phyloP scores from a whole-genome alignment of 2,888 invertebrate genomes.

The Cyclophora punctaria region DNA sequence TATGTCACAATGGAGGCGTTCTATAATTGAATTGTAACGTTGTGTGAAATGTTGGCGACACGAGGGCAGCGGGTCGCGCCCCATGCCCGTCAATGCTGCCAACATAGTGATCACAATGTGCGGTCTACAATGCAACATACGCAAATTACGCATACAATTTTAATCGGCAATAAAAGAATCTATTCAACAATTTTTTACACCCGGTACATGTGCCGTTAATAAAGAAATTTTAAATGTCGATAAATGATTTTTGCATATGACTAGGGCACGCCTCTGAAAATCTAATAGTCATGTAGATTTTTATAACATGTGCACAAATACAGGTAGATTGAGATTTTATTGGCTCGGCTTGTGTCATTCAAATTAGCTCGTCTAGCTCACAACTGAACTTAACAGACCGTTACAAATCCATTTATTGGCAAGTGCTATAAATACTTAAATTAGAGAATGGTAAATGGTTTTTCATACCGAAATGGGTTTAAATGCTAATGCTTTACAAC shows the following conservation, averaged over 20 bases:
- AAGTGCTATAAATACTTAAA: conserved; percentile 49
- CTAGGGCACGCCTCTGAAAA: conserved; percentile 25
- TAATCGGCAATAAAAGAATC: conserved; percentile 65
- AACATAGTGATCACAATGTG: conserved; percentile 43
- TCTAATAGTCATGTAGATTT: conserved; percentile 46
- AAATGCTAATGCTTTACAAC: conserved; percentile 27
- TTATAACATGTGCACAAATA: conserved; percentile 53
- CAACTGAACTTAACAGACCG: conserved; percentile 58
- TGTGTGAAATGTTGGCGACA: conserved; percentile 45
- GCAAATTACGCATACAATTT: conserved; percentile 68
- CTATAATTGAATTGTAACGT: conserved; percentile 60
- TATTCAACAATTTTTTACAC: conserved; percentile 62
- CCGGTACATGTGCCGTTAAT: conserved; percentile 54
- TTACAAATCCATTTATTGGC: conserved; percentile 52
- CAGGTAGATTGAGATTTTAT: conserved; percentile 51
- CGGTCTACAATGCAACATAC: conserved; percentile 64
- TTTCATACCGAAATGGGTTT: conserved; percentile 28
- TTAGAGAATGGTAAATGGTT: conserved; percentile 39
- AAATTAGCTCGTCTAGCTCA: conserved; percentile 47
- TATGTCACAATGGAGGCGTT: conserved; percentile 43
- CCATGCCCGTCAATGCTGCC: conserved; percentile 38
- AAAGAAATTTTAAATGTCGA: conserved; percentile 63
- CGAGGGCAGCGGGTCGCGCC: conserved; percentile 69
- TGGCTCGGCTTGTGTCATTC: conserved; percentile 44
- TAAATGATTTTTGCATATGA: conserved; percentile 74